Percentiles rank a stretch among this genome's conserved stretches.
Conservation (phyloP, 2,888 invertebrate genomes). For the Gibbula magus region DNA sequence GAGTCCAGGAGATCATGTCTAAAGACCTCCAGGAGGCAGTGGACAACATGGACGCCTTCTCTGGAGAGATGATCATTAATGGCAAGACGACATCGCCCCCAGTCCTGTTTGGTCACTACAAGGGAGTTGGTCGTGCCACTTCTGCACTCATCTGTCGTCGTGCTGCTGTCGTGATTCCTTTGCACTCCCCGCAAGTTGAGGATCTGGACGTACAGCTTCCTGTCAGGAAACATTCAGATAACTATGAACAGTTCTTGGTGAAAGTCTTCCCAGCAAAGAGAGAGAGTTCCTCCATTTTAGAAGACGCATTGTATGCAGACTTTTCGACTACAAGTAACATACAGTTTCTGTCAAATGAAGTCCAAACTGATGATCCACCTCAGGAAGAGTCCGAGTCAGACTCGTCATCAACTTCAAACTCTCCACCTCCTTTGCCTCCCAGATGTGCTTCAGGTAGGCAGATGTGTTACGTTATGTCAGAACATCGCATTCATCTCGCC, state of each 20-base stretch:
- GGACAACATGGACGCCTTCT: neutral
- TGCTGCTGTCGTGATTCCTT: slow-evolving; percentile 19
- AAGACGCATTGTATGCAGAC: slow-evolving; percentile 18
- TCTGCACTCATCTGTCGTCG: neutral
- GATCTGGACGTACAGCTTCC: slow-evolving; percentile 17
- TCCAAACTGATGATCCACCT: too few species aligned
- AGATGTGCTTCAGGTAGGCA: neutral
- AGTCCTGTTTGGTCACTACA: slow-evolving; percentile 27
- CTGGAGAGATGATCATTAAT: slow-evolving; percentile 16
- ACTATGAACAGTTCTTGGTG: slow-evolving; percentile 16
- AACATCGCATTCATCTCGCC: too few species aligned
- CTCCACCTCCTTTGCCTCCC: neutral
- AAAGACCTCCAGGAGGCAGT: slow-evolving; percentile 21
- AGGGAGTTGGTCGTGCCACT: neutral
- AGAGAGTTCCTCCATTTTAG: neutral
- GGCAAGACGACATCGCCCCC: neutral
- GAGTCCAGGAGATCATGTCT: slow-evolving; percentile 6
- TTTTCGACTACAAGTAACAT: neutral
- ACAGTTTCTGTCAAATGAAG: neutral
- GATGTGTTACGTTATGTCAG: too few species aligned
- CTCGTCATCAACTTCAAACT: neutral
- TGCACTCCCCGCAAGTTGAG: slow-evolving; percentile 9
- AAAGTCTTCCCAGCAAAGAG: neutral
- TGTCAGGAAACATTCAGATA: neutral
- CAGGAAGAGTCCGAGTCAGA: too few species aligned